Evolutionary conservation across 2,113 vertebrate species (phyloP).

Genomic region (Tachuris rubrigastra): DNA sequence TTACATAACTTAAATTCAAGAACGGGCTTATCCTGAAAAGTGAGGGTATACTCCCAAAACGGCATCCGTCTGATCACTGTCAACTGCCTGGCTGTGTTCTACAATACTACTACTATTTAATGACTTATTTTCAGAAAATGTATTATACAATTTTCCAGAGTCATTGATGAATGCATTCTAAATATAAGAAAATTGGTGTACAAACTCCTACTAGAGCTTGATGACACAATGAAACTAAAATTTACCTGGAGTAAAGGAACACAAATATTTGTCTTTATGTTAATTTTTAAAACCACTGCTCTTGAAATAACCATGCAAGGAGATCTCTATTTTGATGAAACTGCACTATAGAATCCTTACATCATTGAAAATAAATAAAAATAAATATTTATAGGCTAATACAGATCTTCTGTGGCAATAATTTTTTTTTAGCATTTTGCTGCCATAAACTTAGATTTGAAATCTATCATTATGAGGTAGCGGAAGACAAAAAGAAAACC

Average conservation of each 20-base stretch:
- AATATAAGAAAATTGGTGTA: background rate
- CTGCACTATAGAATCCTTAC: background rate
- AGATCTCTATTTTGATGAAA: constrained; percentile 23
- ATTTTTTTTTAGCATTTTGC: background rate
- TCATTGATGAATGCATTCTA: constrained; percentile 10
- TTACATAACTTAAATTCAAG: background rate
- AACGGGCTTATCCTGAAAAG: background rate
- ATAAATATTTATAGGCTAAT: background rate
- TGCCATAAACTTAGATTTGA: background rate
- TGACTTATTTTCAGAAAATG: constrained; percentile 1
- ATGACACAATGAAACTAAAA: constrained; percentile 14
- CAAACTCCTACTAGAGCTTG: background rate
- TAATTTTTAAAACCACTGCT: constrained; percentile 26
- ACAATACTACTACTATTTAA: constrained; percentile 6
- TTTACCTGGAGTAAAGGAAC: constrained; percentile 34
- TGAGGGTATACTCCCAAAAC: background rate
- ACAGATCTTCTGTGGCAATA: background rate
- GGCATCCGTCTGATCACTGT: background rate
- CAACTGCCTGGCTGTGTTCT: background rate
- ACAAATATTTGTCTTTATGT: constrained; percentile 5
- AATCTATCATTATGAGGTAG: background rate
- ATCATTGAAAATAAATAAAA: background rate
- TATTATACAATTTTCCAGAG: background rate
- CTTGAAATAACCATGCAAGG: constrained; percentile 34
- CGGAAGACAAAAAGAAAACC: background rate